Percentiles rank a stretch among this genome's conserved stretches.
phyloP scores from a whole-genome alignment of 2,888 invertebrate genomes.

The Megaustenia siamemsis region DNA sequence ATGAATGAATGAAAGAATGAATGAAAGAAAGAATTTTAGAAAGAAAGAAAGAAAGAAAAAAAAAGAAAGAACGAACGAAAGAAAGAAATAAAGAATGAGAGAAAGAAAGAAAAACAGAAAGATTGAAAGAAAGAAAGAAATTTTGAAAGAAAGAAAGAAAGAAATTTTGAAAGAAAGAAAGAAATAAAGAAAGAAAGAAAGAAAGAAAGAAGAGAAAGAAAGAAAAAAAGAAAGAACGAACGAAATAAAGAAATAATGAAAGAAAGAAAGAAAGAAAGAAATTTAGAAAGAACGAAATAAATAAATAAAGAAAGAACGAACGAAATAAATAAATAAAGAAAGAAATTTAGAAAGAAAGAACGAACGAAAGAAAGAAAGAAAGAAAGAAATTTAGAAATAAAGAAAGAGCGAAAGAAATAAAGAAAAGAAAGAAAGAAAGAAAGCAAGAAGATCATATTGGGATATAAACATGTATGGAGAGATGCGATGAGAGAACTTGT shows the following conservation, averaged over 20 bases:
- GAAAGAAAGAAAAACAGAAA: too few relatives aligned
- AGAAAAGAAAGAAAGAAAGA: too few relatives aligned
- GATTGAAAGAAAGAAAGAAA: not conserved
- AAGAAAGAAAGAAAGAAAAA: not conserved
- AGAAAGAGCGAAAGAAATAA: too few relatives aligned
- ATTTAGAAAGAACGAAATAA: not conserved
- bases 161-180: not conserved
- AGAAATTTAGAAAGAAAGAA: not conserved
- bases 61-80: not conserved
- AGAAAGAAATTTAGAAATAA: too few relatives aligned
- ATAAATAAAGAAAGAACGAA: not conserved
- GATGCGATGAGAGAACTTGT: too few relatives aligned
- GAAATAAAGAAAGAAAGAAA: not conserved
- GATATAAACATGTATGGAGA: too few relatives aligned
- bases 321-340: not conserved
- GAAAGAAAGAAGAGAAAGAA: constrained; percentile 1
- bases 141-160: not conserved
- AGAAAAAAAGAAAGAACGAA: constrained; percentile 34
- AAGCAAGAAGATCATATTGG: too few relatives aligned
- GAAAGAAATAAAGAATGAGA: not conserved
- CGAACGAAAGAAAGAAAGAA: not conserved
- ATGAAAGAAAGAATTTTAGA: not conserved
- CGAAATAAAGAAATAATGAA: not conserved
- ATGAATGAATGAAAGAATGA: not conserved
- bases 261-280: constrained; percentile 16